Evolutionary conservation across 2,113 vertebrate species (phyloP).

Genomic region (Cyanistes caeruleus): DNA sequence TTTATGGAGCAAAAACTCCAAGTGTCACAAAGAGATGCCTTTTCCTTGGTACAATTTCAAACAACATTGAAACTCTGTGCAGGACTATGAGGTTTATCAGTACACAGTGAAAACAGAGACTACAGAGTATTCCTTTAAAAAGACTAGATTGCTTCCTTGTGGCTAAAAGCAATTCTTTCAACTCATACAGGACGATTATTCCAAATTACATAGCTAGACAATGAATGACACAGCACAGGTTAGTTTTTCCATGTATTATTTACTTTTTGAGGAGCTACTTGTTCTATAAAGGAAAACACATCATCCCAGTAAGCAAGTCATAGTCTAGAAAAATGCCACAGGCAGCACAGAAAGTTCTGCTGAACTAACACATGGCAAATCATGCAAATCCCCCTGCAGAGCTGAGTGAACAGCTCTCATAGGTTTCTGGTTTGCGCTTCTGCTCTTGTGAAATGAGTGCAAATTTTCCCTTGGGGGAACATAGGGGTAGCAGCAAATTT

Average conservation of each 20-base stretch:
- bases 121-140: neutral
- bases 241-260: neutral
- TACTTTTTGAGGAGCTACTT: neutral
- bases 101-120: neutral
- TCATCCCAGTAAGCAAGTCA: neutral
- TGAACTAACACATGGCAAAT: conserved; percentile 9
- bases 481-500: neutral
- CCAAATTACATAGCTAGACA: neutral
- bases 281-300: conserved; percentile 22
- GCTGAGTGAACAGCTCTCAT: conserved; percentile 23
- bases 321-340: conserved; percentile 9
- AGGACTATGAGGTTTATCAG: neutral
- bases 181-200: neutral
- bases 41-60: neutral
- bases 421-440: conserved; percentile 22
- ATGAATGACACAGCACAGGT: neutral
- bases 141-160: neutral
- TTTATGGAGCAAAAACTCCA: neutral
- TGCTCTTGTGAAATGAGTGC: conserved; percentile 11
- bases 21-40: conserved; percentile 5
- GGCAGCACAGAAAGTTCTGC: conserved; percentile 7
- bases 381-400: neutral
- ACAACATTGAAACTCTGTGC: neutral
- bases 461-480: neutral
- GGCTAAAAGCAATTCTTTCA: neutral